Evolutionary conservation across 2,888 invertebrate species (phyloP).

Genomic region (Dryocosmus kuriphilus): DNA sequence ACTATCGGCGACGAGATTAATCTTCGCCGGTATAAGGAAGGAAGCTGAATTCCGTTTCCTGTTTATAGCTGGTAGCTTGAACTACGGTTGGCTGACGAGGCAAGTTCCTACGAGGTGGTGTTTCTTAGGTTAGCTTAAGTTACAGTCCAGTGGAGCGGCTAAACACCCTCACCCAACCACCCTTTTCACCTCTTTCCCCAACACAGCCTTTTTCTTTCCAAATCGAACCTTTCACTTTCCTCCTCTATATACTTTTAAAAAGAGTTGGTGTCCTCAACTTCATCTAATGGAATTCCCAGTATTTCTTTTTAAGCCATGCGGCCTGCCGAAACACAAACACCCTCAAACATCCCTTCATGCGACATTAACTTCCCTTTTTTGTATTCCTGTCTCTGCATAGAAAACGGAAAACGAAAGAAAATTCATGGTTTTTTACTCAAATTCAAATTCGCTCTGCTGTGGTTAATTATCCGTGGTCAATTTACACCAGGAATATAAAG

Average conservation of each 20-base stretch:
- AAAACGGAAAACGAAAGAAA: conserved; percentile 4
- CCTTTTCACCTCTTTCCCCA: conserved; percentile 38
- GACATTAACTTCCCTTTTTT: conserved; percentile 63
- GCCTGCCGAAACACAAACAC: conserved; percentile 51
- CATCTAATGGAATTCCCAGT: conserved; percentile 62
- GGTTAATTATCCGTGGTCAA: not conserved
- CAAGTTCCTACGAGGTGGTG: conserved; percentile 67
- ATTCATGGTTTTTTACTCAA: conserved; percentile 23
- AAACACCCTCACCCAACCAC: conserved; percentile 68
- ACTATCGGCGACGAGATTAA: conserved; percentile 67
- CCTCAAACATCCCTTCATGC: conserved; percentile 62
- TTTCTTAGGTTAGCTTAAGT: conserved; percentile 73
- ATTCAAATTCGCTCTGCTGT: conserved; percentile 43
- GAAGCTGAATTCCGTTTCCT: conserved; percentile 75
- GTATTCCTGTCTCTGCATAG: conserved; percentile 12
- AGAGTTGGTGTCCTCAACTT: conserved; percentile 45
- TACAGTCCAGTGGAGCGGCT: conserved; percentile 75
- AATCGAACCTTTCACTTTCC: conserved; percentile 19
- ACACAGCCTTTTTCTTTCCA: not conserved
- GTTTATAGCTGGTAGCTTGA: conserved; percentile 63
- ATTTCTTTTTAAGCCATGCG: conserved; percentile 42
- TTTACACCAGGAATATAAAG: not conserved
- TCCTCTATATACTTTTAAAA: conserved; percentile 42
- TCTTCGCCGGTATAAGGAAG: conserved; percentile 70
- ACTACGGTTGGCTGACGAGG: conserved; percentile 68